Conservation (phyloP, 1,140 invertebrate genomes). For the Brachystomella parvula region DNA sequence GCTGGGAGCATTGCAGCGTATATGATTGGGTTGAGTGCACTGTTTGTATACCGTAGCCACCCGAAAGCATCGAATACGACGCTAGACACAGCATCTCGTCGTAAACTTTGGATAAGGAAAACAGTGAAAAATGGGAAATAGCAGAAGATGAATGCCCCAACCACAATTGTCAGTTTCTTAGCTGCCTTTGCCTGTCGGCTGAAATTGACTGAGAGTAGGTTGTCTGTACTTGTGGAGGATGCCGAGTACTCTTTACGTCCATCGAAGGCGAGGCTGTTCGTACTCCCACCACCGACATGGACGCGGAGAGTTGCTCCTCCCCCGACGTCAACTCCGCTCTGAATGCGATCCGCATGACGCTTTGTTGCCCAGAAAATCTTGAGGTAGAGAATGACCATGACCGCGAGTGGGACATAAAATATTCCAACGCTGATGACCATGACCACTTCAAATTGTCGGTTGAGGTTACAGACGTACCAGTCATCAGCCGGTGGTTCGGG, state of each 20-base stretch:
- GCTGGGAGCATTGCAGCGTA: conserved; percentile 13
- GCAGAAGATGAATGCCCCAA: conserved; percentile 8
- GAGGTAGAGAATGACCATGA: conserved; percentile 9
- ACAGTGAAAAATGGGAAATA: conserved; percentile 14
- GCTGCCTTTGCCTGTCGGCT: conserved; percentile 5
- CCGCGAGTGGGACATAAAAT: not conserved
- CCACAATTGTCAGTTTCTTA: not conserved
- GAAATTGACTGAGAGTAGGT: not conserved
- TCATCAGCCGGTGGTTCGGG: conserved; percentile 7
- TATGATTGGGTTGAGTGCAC: conserved; percentile 11
- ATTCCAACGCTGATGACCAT: conserved; percentile 11
- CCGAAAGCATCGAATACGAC: conserved; percentile 1
- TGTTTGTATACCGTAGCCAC: conserved; percentile 10
- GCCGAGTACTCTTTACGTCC: not conserved
- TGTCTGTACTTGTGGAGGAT: not conserved
- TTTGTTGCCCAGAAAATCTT: not conserved
- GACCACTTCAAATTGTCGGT: conserved; percentile 8
- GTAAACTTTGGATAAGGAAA: not conserved
- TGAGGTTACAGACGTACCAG: not conserved
- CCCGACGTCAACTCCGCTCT: not conserved
- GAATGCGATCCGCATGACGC: not conserved
- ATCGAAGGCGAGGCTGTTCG: not conserved
- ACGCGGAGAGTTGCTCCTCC: not conserved
- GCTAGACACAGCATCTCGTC: not conserved
- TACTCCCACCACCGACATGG: not conserved